Evolutionary conservation across 1,140 invertebrate species (phyloP).

Genomic region (Drosophila lacertosa): DNA sequence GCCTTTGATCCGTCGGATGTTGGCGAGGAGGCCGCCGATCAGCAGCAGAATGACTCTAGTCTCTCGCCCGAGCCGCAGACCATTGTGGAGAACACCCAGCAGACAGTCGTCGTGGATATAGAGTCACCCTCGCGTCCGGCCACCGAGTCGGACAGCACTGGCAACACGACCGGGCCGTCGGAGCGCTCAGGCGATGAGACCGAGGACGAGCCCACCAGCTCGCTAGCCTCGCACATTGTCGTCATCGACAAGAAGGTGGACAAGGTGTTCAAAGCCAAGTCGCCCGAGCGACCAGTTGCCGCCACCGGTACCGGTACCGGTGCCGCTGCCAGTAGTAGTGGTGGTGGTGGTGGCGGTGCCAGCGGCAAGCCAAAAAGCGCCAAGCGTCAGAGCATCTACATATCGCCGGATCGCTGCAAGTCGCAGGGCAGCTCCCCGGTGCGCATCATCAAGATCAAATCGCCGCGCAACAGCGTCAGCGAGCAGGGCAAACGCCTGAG

Average conservation of each 20-base stretch:
- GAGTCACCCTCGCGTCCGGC: conserved; percentile 71
- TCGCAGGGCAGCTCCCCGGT: conserved; percentile 81
- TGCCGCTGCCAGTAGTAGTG: no score
- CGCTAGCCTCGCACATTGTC: conserved; percentile 62
- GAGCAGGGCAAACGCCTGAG: conserved; percentile 77
- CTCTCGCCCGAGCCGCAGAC: conserved; percentile 80
- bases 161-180: conserved; percentile 70
- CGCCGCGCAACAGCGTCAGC: conserved; percentile 71
- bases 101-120: conserved; percentile 74
- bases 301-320: no score
- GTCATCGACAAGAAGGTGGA: conserved; percentile 83
- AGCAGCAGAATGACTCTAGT: conserved; percentile 80
- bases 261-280: conserved; percentile 81
- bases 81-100: conserved; percentile 80
- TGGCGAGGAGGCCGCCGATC: conserved; percentile 59
- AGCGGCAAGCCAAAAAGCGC: conserved; percentile 50
- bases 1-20: conserved; percentile 69
- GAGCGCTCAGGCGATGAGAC: conserved; percentile 79
- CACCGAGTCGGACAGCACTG: conserved; percentile 74
- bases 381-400: conserved; percentile 76
- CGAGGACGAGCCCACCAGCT: conserved; percentile 59
- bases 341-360: no score
- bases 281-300: conserved; percentile 51
- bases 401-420: conserved; percentile 82
- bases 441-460: conserved; percentile 83